Evolutionary conservation across 2,113 vertebrate genomes (phyloP).

Genomic region (Corapipo altera): DNA sequence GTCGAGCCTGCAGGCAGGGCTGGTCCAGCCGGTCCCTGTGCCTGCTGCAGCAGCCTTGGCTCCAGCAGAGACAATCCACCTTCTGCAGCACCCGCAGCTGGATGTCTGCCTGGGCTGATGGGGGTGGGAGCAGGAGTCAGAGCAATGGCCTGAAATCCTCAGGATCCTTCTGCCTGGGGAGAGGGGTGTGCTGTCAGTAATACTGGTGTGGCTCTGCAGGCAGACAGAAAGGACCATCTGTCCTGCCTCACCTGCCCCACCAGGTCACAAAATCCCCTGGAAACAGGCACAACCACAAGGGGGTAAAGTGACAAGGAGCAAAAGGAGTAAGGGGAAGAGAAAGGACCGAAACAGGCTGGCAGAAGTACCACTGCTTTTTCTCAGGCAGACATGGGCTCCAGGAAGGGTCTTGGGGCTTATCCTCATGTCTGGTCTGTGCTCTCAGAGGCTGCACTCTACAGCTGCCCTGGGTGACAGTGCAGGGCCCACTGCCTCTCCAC

Average conservation of each 20-base stretch:
- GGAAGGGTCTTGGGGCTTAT: background rate
- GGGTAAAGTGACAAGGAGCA: background rate
- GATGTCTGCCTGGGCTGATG: background rate
- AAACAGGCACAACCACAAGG: background rate
- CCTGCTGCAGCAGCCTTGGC: background rate
- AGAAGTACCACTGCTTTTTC: background rate
- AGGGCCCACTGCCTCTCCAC: background rate
- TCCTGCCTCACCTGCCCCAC: background rate
- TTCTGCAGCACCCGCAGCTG: background rate
- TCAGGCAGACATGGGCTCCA: background rate
- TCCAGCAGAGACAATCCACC: background rate
- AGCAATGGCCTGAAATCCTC: background rate
- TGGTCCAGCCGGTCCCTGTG: background rate
- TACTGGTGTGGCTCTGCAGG: background rate
- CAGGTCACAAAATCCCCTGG: background rate
- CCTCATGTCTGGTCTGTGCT: background rate
- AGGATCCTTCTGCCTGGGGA: background rate
- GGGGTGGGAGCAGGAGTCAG: background rate
- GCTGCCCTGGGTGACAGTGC: background rate
- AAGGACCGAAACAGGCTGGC: background rate
- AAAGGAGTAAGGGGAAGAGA: background rate
- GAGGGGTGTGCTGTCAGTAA: background rate
- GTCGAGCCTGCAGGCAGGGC: rapidly evolving
- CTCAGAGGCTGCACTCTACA: background rate
- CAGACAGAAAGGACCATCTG: background rate